A percentile compares a stretch with the other conserved stretches of the same genome.
Evolutionary conservation across 1,140 invertebrate species (phyloP).

Genomic region (Heliconius eleuchia): DNA sequence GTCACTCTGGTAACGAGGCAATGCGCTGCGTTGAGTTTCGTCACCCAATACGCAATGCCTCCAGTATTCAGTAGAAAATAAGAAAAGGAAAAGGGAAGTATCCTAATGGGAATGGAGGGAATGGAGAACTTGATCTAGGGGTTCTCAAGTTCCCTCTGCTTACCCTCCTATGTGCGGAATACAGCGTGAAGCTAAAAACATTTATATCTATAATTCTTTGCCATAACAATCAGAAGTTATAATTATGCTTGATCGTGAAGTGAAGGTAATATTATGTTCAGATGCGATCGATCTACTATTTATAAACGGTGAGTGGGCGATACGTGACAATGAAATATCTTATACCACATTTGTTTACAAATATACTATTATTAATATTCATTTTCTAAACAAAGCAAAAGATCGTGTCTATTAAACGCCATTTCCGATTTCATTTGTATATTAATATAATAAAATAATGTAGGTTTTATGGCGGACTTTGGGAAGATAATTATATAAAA

Average conservation of each 20-base stretch:
- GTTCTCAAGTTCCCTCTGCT: not conserved
- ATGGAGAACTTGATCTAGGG: too few species aligned
- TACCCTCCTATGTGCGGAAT: not conserved
- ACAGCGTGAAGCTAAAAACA: not conserved
- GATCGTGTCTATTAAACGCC: not conserved
- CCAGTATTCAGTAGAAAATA: not conserved
- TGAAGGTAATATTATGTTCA: conserved; percentile 15
- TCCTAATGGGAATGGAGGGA: not conserved
- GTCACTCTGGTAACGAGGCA: not conserved
- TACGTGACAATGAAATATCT: conserved; percentile 11
- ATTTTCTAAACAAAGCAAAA: not conserved
- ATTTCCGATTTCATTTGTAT: not conserved
- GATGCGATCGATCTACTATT: conserved; percentile 16
- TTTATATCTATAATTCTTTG: not conserved
- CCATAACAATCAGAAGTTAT: not conserved
- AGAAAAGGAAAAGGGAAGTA: not conserved
- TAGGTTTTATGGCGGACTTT: too few species aligned
- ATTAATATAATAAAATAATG: not conserved
- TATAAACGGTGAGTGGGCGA: conserved; percentile 17
- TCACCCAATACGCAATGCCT: not conserved
- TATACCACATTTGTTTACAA: conserved; percentile 10
- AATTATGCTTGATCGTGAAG: not conserved
- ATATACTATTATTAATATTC: conserved; percentile 1
- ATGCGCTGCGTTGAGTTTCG: not conserved
- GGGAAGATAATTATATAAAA: not conserved